phyloP scores from a whole-genome alignment of 2,888 invertebrate genomes.

The Dilophus febrilis region DNA sequence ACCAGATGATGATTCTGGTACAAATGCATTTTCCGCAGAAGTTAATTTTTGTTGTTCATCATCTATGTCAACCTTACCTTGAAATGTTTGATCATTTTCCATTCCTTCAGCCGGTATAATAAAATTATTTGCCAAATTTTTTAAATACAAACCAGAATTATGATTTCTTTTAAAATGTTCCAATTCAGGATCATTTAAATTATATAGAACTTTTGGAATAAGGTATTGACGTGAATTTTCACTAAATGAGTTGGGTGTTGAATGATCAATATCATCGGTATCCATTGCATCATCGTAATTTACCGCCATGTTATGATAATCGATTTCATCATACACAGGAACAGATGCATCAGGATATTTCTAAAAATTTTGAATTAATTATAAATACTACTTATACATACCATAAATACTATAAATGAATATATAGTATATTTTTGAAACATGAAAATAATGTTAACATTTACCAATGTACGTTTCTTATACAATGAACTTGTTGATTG shows the following conservation, averaged over 20 bases:
- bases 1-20: slow-evolving; percentile 18
- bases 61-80: no score
- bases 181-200: slow-evolving; percentile 20
- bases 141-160: slow-evolving; percentile 24
- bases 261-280: not conserved
- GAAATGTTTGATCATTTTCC: slow-evolving; percentile 18
- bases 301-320: not conserved
- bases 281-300: not conserved
- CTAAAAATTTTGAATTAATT: no score
- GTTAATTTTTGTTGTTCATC: not conserved
- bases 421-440: no score
- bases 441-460: no score
- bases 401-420: no score
- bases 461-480: no score
- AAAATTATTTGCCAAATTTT: not conserved
- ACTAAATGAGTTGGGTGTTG: slow-evolving; percentile 8
- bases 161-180: slow-evolving; percentile 19
- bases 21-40: not conserved
- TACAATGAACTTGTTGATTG: no score
- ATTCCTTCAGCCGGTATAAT: slow-evolving; percentile 1
- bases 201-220: slow-evolving; percentile 10
- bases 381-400: no score
- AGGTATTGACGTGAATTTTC: slow-evolving; percentile 8
- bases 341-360: no score
- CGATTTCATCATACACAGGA: not conserved